A percentile compares a stretch with the other conserved stretches of the same genome.
phyloP scores from a whole-genome alignment of 2,113 vertebrate species.

The Ciconia stormi region DNA sequence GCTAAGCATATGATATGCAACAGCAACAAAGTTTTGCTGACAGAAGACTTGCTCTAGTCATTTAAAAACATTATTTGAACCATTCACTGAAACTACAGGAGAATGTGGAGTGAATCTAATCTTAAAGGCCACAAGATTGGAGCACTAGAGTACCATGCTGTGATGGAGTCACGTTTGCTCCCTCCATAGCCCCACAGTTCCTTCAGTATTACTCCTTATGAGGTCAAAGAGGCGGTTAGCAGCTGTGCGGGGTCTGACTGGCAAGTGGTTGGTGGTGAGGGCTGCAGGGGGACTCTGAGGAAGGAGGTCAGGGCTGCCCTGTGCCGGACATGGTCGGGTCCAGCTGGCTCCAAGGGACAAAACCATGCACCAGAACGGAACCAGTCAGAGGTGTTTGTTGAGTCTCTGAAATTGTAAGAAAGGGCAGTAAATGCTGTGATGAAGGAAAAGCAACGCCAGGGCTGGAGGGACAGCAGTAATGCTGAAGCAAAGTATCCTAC shows the following conservation, averaged over 20 bases:
- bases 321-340: rapidly evolving
- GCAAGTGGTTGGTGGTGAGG: neutral
- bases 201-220: neutral
- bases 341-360: neutral
- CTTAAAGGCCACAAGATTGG: neutral
- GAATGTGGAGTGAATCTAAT: neutral
- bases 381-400: neutral
- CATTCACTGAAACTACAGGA: neutral
- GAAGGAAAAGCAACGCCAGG: neutral
- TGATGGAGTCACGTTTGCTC: neutral
- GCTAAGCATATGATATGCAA: neutral
- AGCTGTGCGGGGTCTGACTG: neutral
- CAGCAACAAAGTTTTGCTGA: neutral
- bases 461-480: neutral
- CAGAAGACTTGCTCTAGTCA: neutral
- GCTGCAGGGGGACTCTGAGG: neutral
- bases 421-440: neutral
- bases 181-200: neutral
- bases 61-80: neutral
- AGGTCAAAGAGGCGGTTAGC: neutral
- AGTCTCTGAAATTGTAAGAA: neutral
- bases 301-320: neutral
- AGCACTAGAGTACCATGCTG: neutral
- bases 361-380: rapidly evolving
- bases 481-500: neutral